These are phyloP conservation scores for Upupa epops DNA, from an alignment of 2,113 vertebrate species.

Conservation along the genomic window DNA sequence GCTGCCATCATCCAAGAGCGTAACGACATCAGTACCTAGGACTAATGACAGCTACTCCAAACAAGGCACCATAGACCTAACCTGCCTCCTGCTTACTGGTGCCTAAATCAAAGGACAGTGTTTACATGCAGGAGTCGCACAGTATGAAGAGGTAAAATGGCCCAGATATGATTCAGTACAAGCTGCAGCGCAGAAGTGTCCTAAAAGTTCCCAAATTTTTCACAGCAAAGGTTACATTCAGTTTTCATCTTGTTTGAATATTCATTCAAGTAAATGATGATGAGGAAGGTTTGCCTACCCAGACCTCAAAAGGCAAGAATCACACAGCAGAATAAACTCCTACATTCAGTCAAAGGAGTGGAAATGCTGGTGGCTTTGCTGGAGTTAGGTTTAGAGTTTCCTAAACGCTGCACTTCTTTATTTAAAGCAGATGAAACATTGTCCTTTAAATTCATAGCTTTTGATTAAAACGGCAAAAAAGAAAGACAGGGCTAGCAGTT, in stretches of 20 bases:
- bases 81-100: neutral
- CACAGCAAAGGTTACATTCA: neutral
- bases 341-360: neutral
- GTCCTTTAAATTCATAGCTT: neutral
- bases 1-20: neutral
- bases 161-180: neutral
- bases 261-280: neutral
- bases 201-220: neutral
- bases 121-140: neutral
- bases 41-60: neutral
- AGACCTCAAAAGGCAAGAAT: neutral
- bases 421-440: constrained; percentile 5
- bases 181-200: neutral
- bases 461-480: neutral
- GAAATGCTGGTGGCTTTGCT: neutral
- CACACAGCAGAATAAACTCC: neutral
- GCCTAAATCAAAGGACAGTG: neutral
- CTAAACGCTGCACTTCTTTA: neutral
- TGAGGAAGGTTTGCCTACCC: neutral
- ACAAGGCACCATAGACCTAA: neutral
- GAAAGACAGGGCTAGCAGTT: neutral
- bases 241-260: neutral
- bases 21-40: neutral
- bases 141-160: neutral
- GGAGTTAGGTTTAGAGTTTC: neutral